Conservation (phyloP, 2,113 vertebrate genomes). For the Xyrauchen texanus region DNA sequence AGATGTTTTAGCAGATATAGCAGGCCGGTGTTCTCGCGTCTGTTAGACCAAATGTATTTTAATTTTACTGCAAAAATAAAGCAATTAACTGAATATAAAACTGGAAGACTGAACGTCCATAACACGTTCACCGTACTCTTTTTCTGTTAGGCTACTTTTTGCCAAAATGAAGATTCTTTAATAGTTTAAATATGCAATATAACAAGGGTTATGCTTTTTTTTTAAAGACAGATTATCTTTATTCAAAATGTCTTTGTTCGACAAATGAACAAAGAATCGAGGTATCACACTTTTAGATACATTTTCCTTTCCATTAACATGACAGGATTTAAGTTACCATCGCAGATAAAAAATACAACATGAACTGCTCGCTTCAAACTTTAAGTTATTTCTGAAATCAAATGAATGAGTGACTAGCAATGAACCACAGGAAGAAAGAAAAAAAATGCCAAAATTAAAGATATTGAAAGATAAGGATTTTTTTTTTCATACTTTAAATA, state of each 20-base stretch:
- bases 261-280: conserved; percentile 90
- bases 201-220: conserved; percentile 62
- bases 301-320: conserved; percentile 84
- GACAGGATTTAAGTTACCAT: conserved; percentile 84
- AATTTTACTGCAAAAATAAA: not conserved
- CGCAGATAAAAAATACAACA: conserved; percentile 81
- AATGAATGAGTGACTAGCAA: conserved; percentile 83
- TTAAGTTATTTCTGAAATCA: conserved; percentile 81
- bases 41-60: not conserved
- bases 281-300: conserved; percentile 91
- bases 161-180: not conserved
- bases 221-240: conserved; percentile 98
- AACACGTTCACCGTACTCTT: not conserved
- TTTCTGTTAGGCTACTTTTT: not conserved
- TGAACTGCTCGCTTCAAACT: conserved; percentile 85
- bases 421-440: conserved; percentile 77
- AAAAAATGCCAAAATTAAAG: conserved; percentile 68
- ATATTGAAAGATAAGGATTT: conserved; percentile 54
- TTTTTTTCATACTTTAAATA: conserved; percentile 64
- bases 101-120: not conserved
- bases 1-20: not conserved
- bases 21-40: not conserved
- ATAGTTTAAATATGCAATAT: conserved; percentile 52
- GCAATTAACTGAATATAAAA: not conserved
- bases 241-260: conserved; percentile 95